These are phyloP conservation scores for Diprion similis DNA, from an alignment of 1,140 invertebrate species.

Conservation along the genomic window DNA sequence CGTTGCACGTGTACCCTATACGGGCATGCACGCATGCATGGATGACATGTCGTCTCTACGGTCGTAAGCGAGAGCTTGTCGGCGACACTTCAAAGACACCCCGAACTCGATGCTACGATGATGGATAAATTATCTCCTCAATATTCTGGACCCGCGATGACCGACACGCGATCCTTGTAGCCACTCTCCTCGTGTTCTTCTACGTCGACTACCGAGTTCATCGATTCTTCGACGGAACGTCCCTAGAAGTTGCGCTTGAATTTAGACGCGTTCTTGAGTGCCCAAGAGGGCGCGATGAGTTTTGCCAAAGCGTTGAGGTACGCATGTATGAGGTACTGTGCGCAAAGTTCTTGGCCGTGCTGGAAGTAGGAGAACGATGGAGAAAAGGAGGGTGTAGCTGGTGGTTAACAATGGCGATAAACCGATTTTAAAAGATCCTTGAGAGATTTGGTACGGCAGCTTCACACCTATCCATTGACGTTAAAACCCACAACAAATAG, in stretches of 20 bases:
- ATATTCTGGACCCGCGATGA: too few relatives aligned
- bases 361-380: slow-evolving; percentile 29
- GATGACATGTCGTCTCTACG: too few relatives aligned
- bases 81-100: too few relatives aligned
- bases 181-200: slow-evolving; percentile 22
- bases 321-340: too few relatives aligned
- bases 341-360: background rate
- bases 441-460: slow-evolving; percentile 51
- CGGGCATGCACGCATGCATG: too few relatives aligned
- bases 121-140: too few relatives aligned
- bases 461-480: slow-evolving; percentile 54
- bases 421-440: slow-evolving; percentile 56
- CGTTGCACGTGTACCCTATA: too few relatives aligned
- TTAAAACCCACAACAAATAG: slow-evolving; percentile 55
- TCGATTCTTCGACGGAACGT: too few relatives aligned
- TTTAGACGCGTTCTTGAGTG: slow-evolving; percentile 39
- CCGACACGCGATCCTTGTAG: slow-evolving; percentile 17
- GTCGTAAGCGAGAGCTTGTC: too few relatives aligned
- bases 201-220: background rate
- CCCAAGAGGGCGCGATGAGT: slow-evolving; percentile 45
- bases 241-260: background rate
- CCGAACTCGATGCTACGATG: too few relatives aligned
- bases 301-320: too few relatives aligned
- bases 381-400: background rate
- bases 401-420: slow-evolving; percentile 27